Conservation (phyloP, 1,140 invertebrate species). For the Eueides isabella region DNA sequence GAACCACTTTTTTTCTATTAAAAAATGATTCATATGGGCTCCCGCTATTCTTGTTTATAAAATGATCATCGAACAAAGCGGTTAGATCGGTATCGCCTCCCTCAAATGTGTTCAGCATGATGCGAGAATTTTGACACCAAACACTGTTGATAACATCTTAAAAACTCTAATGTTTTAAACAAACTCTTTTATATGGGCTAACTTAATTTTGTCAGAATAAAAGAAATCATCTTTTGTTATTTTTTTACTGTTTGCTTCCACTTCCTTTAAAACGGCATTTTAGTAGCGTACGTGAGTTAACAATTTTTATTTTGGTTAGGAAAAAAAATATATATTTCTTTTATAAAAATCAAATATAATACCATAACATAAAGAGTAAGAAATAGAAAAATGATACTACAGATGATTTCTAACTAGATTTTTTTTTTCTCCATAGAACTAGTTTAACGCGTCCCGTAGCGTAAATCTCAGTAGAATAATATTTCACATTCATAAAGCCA, state of each 20-base stretch:
- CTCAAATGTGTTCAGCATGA: slow-evolving; percentile 78
- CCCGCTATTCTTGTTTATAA: slow-evolving; percentile 80
- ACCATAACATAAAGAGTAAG: not conserved
- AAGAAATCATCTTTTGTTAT: slow-evolving; percentile 59
- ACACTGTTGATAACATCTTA: slow-evolving; percentile 76
- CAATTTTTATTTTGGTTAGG: slow-evolving; percentile 12
- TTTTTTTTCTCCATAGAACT: not conserved
- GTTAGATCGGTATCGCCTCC: slow-evolving; percentile 66
- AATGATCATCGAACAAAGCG: slow-evolving; percentile 69
- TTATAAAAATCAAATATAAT: no score
- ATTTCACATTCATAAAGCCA: no score
- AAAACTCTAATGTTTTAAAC: slow-evolving; percentile 81
- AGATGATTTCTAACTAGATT: not conserved
- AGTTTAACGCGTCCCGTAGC: no score
- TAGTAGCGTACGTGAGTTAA: slow-evolving; percentile 31
- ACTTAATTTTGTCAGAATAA: slow-evolving; percentile 77
- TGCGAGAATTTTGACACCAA: slow-evolving; percentile 81
- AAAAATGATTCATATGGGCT: slow-evolving; percentile 78
- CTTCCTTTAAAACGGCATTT: slow-evolving; percentile 30
- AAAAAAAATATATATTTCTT: not conserved
- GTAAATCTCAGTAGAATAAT: no score
- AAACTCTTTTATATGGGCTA: slow-evolving; percentile 79
- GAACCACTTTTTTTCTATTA: slow-evolving; percentile 48
- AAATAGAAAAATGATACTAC: no score
- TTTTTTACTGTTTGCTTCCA: slow-evolving; percentile 47